phyloP scores from a whole-genome alignment of 2,888 invertebrate species.

The Noctuana brunneofusca region DNA sequence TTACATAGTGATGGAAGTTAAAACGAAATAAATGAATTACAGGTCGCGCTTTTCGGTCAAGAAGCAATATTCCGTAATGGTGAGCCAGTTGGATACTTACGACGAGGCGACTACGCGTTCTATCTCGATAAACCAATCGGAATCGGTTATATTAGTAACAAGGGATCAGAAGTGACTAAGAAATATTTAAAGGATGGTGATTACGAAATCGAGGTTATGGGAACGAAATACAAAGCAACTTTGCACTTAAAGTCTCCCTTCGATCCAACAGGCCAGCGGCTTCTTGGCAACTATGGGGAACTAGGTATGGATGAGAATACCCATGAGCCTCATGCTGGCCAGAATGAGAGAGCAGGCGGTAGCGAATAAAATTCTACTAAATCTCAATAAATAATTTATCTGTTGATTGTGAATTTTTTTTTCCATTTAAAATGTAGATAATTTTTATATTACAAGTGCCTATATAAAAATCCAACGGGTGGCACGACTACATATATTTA shows the following conservation, averaged over 20 bases:
- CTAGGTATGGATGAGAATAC: slow-evolving; percentile 67
- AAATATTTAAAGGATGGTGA: slow-evolving; percentile 87
- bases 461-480: too few relatives aligned
- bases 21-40: slow-evolving; percentile 34
- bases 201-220: slow-evolving; percentile 92
- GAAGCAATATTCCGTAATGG: slow-evolving; percentile 93
- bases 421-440: not conserved
- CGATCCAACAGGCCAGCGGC: slow-evolving; percentile 89
- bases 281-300: slow-evolving; percentile 86
- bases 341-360: slow-evolving; percentile 76
- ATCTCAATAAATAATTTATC: slow-evolving; percentile 51
- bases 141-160: slow-evolving; percentile 82
- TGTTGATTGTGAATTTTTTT: not conserved
- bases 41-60: slow-evolving; percentile 91
- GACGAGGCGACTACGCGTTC: slow-evolving; percentile 91
- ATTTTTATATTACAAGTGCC: too few relatives aligned
- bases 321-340: slow-evolving; percentile 72
- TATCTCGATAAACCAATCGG: slow-evolving; percentile 81
- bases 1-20: too few relatives aligned
- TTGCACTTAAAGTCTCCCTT: slow-evolving; percentile 90
- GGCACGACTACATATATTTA: too few relatives aligned
- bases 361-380: slow-evolving; percentile 63
- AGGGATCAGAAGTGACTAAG: slow-evolving; percentile 84
- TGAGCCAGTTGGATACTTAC: slow-evolving; percentile 88
- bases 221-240: slow-evolving; percentile 87